Conservation (phyloP, 2,888 invertebrate genomes). For the Brachyopa scutellaris region DNA sequence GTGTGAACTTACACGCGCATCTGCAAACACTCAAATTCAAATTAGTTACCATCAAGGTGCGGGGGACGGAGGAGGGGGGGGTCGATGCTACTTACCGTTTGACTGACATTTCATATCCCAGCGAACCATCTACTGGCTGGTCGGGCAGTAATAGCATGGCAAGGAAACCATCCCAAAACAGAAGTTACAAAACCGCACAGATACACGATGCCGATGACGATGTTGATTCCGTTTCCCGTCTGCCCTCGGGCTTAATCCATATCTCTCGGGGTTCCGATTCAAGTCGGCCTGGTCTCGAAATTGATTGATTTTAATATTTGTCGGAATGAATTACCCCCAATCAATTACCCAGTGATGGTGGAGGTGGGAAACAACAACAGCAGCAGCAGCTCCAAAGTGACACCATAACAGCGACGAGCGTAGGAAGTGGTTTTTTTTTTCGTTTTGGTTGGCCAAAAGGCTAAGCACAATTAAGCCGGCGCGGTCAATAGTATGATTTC, state of each 20-base stretch:
- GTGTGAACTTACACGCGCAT: constrained; percentile 59
- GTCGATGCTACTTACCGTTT: not conserved
- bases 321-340: constrained; percentile 61
- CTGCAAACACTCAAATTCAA: constrained; percentile 64
- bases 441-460: constrained; percentile 33
- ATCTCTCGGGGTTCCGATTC: not conserved
- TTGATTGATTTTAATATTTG: constrained; percentile 71
- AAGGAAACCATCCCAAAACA: constrained; percentile 16
- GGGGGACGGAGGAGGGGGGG: too few relatives aligned
- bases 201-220: constrained; percentile 12
- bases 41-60: constrained; percentile 47
- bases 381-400: too few relatives aligned
- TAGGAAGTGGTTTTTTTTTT: constrained; percentile 46
- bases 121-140: too few relatives aligned
- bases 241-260: not conserved
- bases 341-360: constrained; percentile 39
- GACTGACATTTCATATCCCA: constrained; percentile 39
- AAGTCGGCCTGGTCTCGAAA: not conserved
- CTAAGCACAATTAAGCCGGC: too few relatives aligned
- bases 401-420: constrained; percentile 7
- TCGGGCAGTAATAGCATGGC: too few relatives aligned
- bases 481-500: constrained; percentile 34
- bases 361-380: not conserved
- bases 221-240: not conserved
- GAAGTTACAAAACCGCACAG: constrained; percentile 59